These are phyloP conservation scores for Gallinago jamesoni DNA, from an alignment of 2,113 vertebrate species.

Conservation along the genomic window DNA sequence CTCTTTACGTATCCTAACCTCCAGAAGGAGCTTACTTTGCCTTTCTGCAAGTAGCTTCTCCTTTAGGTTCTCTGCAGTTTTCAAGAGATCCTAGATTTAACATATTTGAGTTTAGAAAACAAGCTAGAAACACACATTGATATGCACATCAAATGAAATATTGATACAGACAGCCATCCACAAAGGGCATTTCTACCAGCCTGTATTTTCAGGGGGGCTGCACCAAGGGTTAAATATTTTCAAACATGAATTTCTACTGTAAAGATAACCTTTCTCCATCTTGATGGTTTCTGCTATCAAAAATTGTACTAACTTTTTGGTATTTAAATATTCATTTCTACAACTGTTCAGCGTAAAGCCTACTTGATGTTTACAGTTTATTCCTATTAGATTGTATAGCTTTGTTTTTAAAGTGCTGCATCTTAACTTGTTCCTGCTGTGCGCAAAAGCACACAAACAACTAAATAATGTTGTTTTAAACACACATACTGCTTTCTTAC, in stretches of 20 bases:
- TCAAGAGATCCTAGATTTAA: constrained; percentile 74
- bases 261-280: not conserved
- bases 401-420: not conserved
- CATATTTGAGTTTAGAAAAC: not conserved
- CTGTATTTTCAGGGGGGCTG: not conserved
- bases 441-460: not conserved
- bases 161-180: not conserved
- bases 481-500: not conserved
- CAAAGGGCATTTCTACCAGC: not conserved
- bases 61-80: constrained; percentile 77
- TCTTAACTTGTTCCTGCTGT: not conserved
- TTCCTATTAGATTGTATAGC: not conserved
- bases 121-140: not conserved
- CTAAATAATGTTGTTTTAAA: not conserved
- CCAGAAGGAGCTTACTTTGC: constrained; percentile 81
- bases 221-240: not conserved
- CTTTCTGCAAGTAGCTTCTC: constrained; percentile 79
- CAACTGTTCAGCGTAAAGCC: not conserved
- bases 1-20: constrained; percentile 87
- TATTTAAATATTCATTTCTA: not conserved
- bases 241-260: not conserved
- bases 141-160: not conserved
- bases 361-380: not conserved
- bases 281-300: not conserved
- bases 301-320: not conserved